These are phyloP conservation scores for Rhynchonycteris naso DNA, from an alignment of 2,797 vertebrate species.

Conservation along the genomic window DNA sequence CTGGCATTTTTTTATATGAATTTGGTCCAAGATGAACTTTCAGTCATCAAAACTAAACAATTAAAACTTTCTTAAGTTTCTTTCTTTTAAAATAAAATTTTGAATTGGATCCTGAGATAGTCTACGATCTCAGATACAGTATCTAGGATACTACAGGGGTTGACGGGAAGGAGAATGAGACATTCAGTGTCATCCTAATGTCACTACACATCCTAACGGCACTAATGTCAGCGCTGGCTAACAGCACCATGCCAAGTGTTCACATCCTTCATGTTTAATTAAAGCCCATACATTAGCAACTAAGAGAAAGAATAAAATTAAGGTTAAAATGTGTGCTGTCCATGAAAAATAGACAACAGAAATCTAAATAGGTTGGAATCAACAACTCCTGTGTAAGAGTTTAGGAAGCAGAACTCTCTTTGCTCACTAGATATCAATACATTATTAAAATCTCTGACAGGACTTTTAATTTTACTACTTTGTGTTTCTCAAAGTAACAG, in stretches of 20 bases:
- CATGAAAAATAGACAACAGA: background rate
- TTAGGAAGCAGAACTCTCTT: background rate
- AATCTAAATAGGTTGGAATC: conserved; percentile 18
- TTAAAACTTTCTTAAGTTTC: background rate
- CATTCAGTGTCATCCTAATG: background rate
- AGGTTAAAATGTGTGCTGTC: background rate
- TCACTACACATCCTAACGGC: no score
- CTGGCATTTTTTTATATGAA: background rate
- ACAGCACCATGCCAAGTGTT: background rate
- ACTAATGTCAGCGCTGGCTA: background rate
- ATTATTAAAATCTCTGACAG: background rate
- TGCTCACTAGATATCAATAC: background rate
- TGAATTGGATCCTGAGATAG: background rate
- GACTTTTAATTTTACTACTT: background rate
- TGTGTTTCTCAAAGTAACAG: background rate
- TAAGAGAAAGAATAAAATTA: background rate
- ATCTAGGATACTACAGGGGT: background rate
- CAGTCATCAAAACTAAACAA: conserved; percentile 7
- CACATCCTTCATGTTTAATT: background rate
- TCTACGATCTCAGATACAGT: background rate
- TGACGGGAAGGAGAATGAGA: background rate
- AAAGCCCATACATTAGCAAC: background rate
- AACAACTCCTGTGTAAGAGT: background rate
- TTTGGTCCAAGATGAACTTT: background rate
- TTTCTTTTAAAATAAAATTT: background rate